phyloP scores from a whole-genome alignment of 2,888 invertebrate genomes.

The Amphipyra berbera region DNA sequence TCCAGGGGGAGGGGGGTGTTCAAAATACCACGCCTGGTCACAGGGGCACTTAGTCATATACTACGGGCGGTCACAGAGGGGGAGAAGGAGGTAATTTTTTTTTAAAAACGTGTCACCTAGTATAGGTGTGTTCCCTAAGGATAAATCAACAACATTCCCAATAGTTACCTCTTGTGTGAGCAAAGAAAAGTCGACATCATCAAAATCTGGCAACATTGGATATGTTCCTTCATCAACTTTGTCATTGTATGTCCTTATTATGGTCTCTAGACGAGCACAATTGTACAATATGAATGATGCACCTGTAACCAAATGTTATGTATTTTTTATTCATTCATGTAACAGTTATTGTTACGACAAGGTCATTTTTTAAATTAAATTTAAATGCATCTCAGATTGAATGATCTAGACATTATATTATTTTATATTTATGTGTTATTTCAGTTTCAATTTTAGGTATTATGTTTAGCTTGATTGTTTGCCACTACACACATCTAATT shows the following conservation, averaged over 20 bases:
- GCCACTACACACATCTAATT: too few species aligned
- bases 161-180: constrained; percentile 91
- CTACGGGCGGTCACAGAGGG: too few species aligned
- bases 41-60: too few species aligned
- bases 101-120: too few species aligned
- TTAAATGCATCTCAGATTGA: constrained; percentile 6
- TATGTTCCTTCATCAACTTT: constrained; percentile 89
- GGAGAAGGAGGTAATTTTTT: too few species aligned
- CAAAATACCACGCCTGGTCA: too few species aligned
- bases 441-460: not conserved
- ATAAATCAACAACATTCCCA: not conserved
- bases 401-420: constrained; percentile 1
- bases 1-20: too few species aligned
- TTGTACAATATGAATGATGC: constrained; percentile 94
- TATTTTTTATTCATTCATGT: constrained; percentile 27
- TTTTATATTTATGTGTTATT: not conserved
- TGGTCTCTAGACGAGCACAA: constrained; percentile 92
- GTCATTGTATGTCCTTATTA: constrained; percentile 91
- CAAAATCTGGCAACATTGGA: constrained; percentile 89
- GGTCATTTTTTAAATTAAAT: constrained; percentile 8
- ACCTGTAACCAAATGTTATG: constrained; percentile 81
- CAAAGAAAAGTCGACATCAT: constrained; percentile 90
- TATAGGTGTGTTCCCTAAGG: too few species aligned
- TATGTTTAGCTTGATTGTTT: too few species aligned
- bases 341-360: constrained; percentile 8